These are phyloP conservation scores for Metallyticus violacea DNA, from an alignment of 2,888 invertebrate genomes.

Conservation along the genomic window DNA sequence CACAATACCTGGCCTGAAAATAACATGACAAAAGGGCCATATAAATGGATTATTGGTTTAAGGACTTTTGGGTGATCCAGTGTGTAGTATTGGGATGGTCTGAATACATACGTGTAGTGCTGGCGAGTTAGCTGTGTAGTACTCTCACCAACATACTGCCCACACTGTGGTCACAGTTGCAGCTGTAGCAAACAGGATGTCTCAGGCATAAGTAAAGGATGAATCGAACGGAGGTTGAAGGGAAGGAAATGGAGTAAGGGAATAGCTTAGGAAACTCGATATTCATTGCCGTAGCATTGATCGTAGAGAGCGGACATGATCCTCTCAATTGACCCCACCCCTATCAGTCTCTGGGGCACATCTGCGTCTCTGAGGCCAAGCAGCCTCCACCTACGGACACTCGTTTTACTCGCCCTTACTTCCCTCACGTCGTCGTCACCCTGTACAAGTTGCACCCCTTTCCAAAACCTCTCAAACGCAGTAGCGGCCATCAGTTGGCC, in stretches of 20 bases:
- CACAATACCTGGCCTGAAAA: too few species aligned
- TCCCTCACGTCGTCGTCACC: not conserved
- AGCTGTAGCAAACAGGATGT: not conserved
- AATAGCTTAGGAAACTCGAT: constrained; percentile 9
- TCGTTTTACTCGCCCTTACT: not conserved
- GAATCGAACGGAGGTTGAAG: not conserved
- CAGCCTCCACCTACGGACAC: not conserved
- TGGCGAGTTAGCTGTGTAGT: not conserved
- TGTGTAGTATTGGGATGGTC: too few species aligned
- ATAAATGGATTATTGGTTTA: too few species aligned
- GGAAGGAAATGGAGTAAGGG: not conserved
- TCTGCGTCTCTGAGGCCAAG: constrained; percentile 10
- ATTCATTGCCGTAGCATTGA: constrained; percentile 23
- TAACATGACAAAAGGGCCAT: too few species aligned
- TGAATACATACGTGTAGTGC: too few species aligned
- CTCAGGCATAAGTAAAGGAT: not conserved
- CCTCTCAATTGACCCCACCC: constrained; percentile 8
- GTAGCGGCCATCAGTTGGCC: constrained; percentile 6
- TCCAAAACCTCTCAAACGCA: not conserved
- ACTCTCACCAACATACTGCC: not conserved
- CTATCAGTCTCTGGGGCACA: constrained; percentile 6
- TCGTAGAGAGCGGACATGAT: constrained; percentile 11
- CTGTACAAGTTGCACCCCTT: not conserved
- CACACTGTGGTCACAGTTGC: not conserved
- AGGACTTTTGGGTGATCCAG: too few species aligned